Percentiles rank a stretch among this genome's conserved stretches.
Evolutionary conservation across 2,113 vertebrate genomes (phyloP).

Genomic region (Pterophyllum scalare): DNA sequence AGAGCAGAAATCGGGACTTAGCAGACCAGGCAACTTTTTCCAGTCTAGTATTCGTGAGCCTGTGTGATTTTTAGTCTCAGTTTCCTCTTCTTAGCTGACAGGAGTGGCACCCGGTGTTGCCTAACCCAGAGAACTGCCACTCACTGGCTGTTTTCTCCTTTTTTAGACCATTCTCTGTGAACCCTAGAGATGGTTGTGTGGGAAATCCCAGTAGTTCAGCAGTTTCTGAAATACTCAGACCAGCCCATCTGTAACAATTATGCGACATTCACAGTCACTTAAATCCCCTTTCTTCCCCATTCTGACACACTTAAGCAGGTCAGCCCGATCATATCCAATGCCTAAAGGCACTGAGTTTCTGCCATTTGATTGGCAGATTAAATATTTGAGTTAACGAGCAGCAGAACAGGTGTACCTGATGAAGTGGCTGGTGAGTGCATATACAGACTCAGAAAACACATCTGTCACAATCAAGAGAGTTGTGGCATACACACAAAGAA

Average conservation of each 20-base stretch:
- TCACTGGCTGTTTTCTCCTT: no score
- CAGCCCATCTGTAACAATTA: no score
- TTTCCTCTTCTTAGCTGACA: no score
- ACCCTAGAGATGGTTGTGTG: no score
- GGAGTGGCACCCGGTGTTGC: no score
- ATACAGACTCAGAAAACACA: not conserved
- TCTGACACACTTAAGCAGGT: not conserved
- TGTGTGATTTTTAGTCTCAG: not conserved
- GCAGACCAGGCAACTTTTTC: not conserved
- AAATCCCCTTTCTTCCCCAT: not conserved
- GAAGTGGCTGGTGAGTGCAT: not conserved
- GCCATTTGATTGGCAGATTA: not conserved
- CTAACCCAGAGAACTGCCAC: no score
- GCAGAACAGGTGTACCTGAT: not conserved
- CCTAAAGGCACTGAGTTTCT: not conserved
- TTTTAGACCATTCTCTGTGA: no score
- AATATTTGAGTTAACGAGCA: not conserved
- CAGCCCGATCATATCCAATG: not conserved
- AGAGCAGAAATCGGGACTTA: not conserved
- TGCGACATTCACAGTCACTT: no score
- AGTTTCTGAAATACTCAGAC: no score
- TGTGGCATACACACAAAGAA: no score
- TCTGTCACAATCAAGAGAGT: not conserved
- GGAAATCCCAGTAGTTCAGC: no score
- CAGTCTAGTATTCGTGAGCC: not conserved